Evolutionary conservation across 2,888 invertebrate species (phyloP).

Genomic region (Thalpophila matura): DNA sequence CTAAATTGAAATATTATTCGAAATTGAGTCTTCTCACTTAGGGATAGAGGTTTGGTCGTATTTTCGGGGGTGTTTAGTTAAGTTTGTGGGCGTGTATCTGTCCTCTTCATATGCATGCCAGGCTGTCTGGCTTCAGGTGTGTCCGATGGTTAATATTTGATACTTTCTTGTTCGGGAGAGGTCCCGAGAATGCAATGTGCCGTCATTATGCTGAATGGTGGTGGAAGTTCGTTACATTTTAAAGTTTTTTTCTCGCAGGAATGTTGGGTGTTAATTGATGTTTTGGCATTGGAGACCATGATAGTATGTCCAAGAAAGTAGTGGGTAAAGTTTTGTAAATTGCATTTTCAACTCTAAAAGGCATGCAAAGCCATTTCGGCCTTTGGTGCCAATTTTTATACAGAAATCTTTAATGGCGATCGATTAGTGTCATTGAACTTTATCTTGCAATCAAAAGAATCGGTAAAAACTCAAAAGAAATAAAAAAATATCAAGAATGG

Average conservation of each 20-base stretch:
- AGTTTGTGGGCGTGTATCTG: conserved; percentile 72
- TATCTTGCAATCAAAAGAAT: not conserved
- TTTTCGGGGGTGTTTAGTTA: conserved; percentile 51
- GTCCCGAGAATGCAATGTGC: conserved; percentile 74
- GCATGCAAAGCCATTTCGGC: not conserved
- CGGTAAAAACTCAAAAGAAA: conserved; percentile 17
- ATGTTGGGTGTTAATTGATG: conserved; percentile 70
- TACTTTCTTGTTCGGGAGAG: conserved; percentile 86
- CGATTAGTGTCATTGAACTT: conserved; percentile 1
- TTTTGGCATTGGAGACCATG: conserved; percentile 51
- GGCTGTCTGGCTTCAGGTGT: conserved; percentile 86
- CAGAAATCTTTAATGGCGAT: not conserved
- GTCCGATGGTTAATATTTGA: conserved; percentile 89
- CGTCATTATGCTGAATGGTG: conserved; percentile 73
- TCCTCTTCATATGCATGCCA: conserved; percentile 87
- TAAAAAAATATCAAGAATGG: not conserved
- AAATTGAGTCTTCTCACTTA: conserved; percentile 68
- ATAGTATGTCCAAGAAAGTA: conserved; percentile 6
- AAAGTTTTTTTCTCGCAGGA: conserved; percentile 49
- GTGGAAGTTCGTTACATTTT: conserved; percentile 66
- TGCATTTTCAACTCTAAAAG: not conserved
- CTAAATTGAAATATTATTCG: conserved; percentile 45
- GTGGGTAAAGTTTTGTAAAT: conserved; percentile 1
- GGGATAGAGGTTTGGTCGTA: conserved; percentile 55
- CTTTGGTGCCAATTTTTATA: not conserved